A percentile compares a stretch with the other conserved stretches of the same genome.
Conservation (phyloP, 2,113 vertebrate species). For the Rhinogobius similis region DNA sequence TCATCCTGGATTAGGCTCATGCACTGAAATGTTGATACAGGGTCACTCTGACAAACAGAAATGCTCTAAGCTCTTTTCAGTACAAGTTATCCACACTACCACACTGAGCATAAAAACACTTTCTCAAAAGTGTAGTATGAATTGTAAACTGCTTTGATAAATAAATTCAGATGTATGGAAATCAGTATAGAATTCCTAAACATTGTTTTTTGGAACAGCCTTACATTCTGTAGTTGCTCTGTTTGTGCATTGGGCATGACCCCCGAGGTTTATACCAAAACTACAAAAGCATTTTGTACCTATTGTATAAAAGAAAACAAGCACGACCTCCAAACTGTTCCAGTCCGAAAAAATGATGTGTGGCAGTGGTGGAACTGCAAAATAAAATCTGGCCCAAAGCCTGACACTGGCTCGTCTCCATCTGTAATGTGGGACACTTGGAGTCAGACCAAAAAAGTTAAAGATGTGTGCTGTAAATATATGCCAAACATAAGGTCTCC, state of each 20-base stretch:
- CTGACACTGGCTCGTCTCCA: slow-evolving; percentile 56
- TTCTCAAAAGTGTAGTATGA: neutral
- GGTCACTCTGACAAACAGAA: slow-evolving; percentile 26
- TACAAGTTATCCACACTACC: slow-evolving; percentile 10
- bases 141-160: neutral
- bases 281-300: neutral
- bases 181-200: too few species aligned
- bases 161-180: too few species aligned
- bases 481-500: slow-evolving; percentile 47
- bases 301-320: neutral
- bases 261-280: too few species aligned
- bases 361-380: slow-evolving; percentile 19
- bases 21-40: slow-evolving; percentile 23
- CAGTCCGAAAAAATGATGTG: slow-evolving; percentile 23
- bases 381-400: slow-evolving; percentile 45
- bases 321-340: neutral
- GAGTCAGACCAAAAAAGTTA: slow-evolving; percentile 39
- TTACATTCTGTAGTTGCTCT: too few species aligned
- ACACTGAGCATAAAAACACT: slow-evolving; percentile 21
- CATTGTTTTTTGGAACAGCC: too few species aligned
- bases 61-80: slow-evolving; percentile 10
- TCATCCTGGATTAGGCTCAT: slow-evolving; percentile 41
- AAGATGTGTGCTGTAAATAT: slow-evolving; percentile 55
- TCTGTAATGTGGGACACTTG: slow-evolving; percentile 60
- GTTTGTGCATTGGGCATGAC: neutral